Percentiles rank a stretch among this genome's conserved stretches.
Conservation (phyloP, 2,113 vertebrate species). For the Balaenoptera acutorostrata region DNA sequence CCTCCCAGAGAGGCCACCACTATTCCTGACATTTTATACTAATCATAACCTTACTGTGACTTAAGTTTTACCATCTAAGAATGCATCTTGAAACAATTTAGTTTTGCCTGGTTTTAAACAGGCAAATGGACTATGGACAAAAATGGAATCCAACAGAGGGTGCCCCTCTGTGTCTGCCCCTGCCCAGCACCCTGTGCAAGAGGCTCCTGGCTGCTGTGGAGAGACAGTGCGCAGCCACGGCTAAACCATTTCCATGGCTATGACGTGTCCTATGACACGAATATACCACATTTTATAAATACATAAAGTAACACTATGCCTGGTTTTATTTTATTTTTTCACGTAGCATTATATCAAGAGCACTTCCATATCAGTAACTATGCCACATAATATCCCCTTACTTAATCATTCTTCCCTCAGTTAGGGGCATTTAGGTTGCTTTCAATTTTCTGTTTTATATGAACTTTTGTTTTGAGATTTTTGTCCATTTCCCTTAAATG, state of each 20-base stretch:
- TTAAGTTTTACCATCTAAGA: not conserved
- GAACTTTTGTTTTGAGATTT: not conserved
- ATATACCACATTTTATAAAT: accelerated
- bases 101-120: not conserved
- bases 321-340: not conserved
- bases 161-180: not conserved
- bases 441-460: not conserved
- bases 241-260: accelerated
- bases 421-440: not conserved
- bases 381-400: accelerated
- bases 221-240: accelerated
- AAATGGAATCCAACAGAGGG: not conserved
- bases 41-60: not conserved
- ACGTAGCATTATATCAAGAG: not conserved
- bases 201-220: not conserved
- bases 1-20: not conserved
- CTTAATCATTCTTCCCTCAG: not conserved
- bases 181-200: not conserved
- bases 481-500: not conserved
- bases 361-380: not conserved
- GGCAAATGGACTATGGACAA: not conserved
- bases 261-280: accelerated
- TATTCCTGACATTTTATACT: not conserved
- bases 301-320: accelerated
- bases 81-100: not conserved